These are phyloP conservation scores for Rhizomys pruinosus DNA, from an alignment of 2,113 vertebrate genomes.

Conservation along the genomic window DNA sequence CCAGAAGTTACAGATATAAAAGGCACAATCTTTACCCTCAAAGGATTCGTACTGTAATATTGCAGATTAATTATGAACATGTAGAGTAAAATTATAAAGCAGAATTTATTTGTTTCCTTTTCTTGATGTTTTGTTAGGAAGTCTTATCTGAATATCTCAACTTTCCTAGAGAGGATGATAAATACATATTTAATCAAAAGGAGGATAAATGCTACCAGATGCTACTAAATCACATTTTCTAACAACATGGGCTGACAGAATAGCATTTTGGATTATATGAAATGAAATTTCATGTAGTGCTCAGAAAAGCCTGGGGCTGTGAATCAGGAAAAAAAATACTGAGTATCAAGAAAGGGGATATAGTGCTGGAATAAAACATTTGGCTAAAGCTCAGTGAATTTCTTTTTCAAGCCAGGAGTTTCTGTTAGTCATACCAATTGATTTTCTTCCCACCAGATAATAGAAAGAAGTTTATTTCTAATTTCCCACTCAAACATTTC, in stretches of 20 bases:
- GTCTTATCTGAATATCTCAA: background rate
- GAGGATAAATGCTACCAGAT: slow-evolving; percentile 20
- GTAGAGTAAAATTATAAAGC: background rate
- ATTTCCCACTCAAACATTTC: background rate
- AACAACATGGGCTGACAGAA: slow-evolving; percentile 28
- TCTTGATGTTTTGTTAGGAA: background rate
- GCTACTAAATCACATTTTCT: slow-evolving; percentile 63
- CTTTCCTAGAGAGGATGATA: slow-evolving; percentile 17
- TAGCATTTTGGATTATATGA: slow-evolving; percentile 26
- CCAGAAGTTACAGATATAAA: background rate
- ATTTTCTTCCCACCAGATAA: background rate
- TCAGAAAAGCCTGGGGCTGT: background rate
- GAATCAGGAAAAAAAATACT: background rate
- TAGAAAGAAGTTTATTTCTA: background rate
- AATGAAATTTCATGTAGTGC: slow-evolving; percentile 28
- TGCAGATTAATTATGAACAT: slow-evolving; percentile 6
- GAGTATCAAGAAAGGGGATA: background rate
- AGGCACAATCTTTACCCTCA: background rate
- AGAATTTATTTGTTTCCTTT: background rate
- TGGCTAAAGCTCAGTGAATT: background rate
- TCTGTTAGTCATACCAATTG: background rate
- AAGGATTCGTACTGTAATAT: background rate
- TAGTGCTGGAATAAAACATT: background rate
- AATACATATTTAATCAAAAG: slow-evolving; percentile 28
- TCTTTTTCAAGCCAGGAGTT: background rate